Base-by-base conservation (phyloP, 2,888 invertebrate species). In the Drosophila mercatorum region DNA sequence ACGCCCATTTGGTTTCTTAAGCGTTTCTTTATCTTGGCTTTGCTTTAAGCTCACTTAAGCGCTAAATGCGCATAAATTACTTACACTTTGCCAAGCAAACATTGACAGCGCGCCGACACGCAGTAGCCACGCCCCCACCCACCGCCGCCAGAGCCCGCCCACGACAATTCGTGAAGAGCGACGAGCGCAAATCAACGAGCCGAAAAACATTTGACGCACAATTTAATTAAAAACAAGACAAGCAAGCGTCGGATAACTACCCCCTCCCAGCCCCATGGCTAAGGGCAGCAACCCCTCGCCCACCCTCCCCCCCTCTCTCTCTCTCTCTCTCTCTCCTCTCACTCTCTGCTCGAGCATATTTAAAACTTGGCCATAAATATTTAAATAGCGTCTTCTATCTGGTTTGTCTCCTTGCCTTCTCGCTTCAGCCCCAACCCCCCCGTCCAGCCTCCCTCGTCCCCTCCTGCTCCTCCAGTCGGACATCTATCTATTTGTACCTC, bases 41-140 rank as follows among this genome's bases (percentile, higher is more conserved):
- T 72, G 72, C 65, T 86, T 81, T 85, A 78, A 88, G 85, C 85
- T 75, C 88, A 88, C 85, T 86, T 88, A 71, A 88, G 85, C 83
- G 83, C 88, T 86, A 88, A 86, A 86, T 86, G 88, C 85, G 88
- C 88, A 86, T 86, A 88, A 86, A 86, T 88, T 86, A 88, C 83
- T 88, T 83, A 86, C 88, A 85, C 88, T 86, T 88, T 83, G 78
- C 74, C 81, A 76, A 78, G 81, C 88, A 86, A 86, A 85, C 88
- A 88, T 88, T 85, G 88, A 86, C 85, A 80, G 78, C 70, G 56
- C 36, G 68, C 67, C 75, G 60, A 78, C 78, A 78, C 79, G 75
- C 76, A 65, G 60, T 14, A 41, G 60, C 72, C 68, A 72, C 69
- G 68, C 72, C 76, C 57, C 40, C 64, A 6, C 40, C 46, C 28